Percentiles rank a stretch among this genome's conserved stretches.
Evolutionary conservation across 2,797 vertebrate species (phyloP).

Genomic region (Enteromius paludinosus): DNA sequence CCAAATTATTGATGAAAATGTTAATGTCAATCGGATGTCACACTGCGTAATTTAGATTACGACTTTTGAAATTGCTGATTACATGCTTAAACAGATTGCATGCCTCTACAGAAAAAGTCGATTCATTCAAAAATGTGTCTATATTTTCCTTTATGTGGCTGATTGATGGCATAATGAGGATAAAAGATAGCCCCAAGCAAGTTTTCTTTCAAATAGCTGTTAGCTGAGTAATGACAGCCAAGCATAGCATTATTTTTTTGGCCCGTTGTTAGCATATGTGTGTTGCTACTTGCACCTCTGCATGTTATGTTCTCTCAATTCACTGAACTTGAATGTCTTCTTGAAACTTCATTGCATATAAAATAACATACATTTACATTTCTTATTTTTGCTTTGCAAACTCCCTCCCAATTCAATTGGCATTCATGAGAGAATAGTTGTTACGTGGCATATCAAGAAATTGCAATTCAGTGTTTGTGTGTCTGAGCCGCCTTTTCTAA

Average conservation of each 20-base stretch:
- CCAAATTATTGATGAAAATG: not conserved
- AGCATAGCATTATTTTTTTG: slow-evolving; percentile 63
- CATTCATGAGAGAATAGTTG: slow-evolving; percentile 21
- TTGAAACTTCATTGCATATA: not conserved
- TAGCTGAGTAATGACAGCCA: slow-evolving; percentile 77
- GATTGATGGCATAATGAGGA: slow-evolving; percentile 64
- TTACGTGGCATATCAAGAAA: slow-evolving; percentile 12
- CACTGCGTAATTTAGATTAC: slow-evolving; percentile 54
- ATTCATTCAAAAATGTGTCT: slow-evolving; percentile 60
- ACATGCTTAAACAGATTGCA: slow-evolving; percentile 52
- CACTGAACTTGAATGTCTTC: not conserved
- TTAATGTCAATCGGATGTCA: slow-evolving; percentile 2
- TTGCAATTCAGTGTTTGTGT: slow-evolving; percentile 37
- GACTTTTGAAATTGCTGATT: slow-evolving; percentile 42
- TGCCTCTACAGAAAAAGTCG: slow-evolving; percentile 68
- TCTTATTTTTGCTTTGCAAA: not conserved
- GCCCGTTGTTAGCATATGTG: slow-evolving; percentile 41
- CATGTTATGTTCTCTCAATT: slow-evolving; percentile 24
- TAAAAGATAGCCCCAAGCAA: slow-evolving; percentile 63
- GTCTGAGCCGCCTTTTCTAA: slow-evolving; percentile 11
- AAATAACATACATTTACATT: not conserved
- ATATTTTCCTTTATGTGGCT: slow-evolving; percentile 49
- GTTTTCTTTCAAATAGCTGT: slow-evolving; percentile 73
- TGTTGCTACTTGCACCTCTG: slow-evolving; percentile 37
- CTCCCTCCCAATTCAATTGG: slow-evolving; percentile 1